Conservation (phyloP, 2,113 vertebrate genomes). For the Cygnus buccinator region DNA sequence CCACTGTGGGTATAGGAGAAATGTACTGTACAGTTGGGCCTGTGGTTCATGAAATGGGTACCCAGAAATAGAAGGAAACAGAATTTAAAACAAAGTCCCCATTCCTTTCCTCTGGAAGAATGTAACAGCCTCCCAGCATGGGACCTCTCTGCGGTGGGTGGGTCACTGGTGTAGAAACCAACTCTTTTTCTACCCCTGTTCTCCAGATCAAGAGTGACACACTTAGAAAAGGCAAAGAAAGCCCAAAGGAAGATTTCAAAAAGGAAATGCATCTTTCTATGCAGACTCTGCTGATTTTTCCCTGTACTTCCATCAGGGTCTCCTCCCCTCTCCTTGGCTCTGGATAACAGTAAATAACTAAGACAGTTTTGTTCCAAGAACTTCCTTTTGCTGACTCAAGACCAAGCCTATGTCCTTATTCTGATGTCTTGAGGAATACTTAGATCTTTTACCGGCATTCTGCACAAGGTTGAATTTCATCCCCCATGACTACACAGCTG, state of each 20-base stretch:
- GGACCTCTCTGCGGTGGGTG: background rate
- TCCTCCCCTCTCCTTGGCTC: background rate
- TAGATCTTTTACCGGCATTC: background rate
- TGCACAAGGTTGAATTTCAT: background rate
- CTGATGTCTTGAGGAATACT: background rate
- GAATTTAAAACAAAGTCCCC: background rate
- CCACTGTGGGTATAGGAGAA: background rate
- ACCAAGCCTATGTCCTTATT: background rate
- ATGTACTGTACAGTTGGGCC: background rate
- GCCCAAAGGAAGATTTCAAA: background rate
- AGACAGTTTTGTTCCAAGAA: background rate
- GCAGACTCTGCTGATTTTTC: background rate
- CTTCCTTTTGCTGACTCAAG: background rate
- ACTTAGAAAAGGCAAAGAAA: background rate
- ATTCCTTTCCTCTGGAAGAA: background rate
- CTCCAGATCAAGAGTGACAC: background rate
- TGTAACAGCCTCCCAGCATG: background rate
- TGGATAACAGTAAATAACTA: background rate
- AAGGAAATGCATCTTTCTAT: background rate
- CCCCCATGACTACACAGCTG: conserved; percentile 8
- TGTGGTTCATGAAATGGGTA: background rate
- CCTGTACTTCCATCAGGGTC: background rate
- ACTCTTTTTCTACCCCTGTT: background rate
- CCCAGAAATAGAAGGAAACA: background rate
- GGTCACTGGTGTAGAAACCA: background rate